Base-by-base conservation (phyloP, 2,888 invertebrate species). In the Chelonus formosanus region DNA sequence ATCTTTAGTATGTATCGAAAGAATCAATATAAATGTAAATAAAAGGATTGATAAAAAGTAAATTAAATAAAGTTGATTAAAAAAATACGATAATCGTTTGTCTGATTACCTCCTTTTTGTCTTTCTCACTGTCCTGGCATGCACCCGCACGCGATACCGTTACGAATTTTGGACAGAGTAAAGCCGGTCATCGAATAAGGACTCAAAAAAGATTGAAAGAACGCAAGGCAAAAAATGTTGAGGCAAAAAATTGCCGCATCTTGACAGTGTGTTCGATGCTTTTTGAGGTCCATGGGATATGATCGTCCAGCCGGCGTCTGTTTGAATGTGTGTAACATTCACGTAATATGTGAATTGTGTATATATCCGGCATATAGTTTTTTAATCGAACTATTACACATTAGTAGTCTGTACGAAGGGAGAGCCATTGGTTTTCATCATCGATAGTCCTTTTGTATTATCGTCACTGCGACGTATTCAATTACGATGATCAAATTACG, bases 71-170 rank as follows among this genome's bases (percentile, higher is more conserved):
- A 1, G 20, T 20, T 20, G 20, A 20, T 20, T 20, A 20, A 61
- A 70, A 61, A 67, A 71, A 70, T 71, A 70, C 71, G 69, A 65
- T 47, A 68, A 71, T 70, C 71, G 69, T 69, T 70, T 56, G 47
- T 34, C 58, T 10, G 62, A 59, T 48, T 60, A 31, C 52, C 57
- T 66, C 47, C 62, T 62, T 57, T 43, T 61, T 62, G 53, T 56
- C 59, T 53, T 58, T 34, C 54, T 54, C 40, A 59, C 48, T 32
- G 55, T 63, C 56, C 36, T 10, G 55, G 40, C 50, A 62, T 52
- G 69, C 50, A 63, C 44, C 59, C 45, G 61, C 47, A 40, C 60
- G 59, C 65, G 59, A 68, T 72, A 72, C 71, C 71, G 70, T 70
- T 70, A 70, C 40, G 61, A 40, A 64, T 69, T 68, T 70, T 35